These are phyloP conservation scores for Cyprinella venusta DNA, from an alignment of 2,797 vertebrate genomes.

Conservation along the genomic window DNA sequence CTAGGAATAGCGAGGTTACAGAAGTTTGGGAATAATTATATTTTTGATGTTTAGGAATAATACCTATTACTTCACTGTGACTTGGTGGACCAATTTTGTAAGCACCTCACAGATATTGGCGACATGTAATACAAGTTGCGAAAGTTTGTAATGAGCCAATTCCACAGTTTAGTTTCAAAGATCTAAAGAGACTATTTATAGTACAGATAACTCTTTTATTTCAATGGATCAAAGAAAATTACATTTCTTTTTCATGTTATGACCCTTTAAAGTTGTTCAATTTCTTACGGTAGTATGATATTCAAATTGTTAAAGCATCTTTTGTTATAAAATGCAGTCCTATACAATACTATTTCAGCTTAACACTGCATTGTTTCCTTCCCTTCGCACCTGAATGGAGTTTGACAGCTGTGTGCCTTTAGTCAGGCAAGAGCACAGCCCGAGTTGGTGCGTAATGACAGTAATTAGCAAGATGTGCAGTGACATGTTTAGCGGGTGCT, in stretches of 20 bases:
- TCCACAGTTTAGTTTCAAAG: slow-evolving; percentile 14
- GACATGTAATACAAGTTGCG: neutral
- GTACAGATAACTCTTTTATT: neutral
- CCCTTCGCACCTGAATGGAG: slow-evolving; percentile 54
- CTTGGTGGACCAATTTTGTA: slow-evolving; percentile 6
- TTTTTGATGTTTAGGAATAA: slow-evolving; percentile 4
- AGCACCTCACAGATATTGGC: neutral
- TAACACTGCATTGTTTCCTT: slow-evolving; percentile 41
- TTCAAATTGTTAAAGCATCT: neutral
- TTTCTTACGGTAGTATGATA: neutral
- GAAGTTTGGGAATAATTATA: neutral
- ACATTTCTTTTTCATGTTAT: neutral
- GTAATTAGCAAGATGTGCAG: slow-evolving; percentile 67
- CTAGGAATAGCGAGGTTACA: neutral
- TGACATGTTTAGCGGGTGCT: slow-evolving; percentile 57
- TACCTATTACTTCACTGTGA: neutral
- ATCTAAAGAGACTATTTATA: slow-evolving; percentile 11
- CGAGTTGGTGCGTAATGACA: slow-evolving; percentile 58
- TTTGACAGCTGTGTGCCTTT: slow-evolving; percentile 61
- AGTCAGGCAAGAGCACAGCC: slow-evolving; percentile 49
- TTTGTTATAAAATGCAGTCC: neutral
- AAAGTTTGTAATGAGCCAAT: slow-evolving; percentile 17
- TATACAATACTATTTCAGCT: neutral
- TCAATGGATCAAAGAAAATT: neutral
- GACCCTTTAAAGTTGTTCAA: neutral